Evolutionary conservation across 2,797 vertebrate species (phyloP).

Genomic region (Silurus aristotelis): DNA sequence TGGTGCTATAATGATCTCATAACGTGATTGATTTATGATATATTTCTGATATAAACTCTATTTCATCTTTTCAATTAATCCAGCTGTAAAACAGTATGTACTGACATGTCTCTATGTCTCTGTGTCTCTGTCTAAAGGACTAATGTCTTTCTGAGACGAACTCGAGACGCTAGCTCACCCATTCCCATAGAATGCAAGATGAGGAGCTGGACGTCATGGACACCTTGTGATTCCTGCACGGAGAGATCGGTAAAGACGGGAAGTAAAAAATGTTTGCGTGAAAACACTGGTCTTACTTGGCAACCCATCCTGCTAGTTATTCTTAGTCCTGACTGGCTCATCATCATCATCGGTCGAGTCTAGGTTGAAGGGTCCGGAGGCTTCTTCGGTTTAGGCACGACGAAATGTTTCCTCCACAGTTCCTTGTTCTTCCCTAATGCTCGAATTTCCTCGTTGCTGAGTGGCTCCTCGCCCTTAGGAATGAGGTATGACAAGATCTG

Average conservation of each 20-base stretch:
- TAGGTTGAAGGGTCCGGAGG: no score
- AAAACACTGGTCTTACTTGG: neutral
- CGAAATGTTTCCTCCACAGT: no score
- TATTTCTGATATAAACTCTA: neutral
- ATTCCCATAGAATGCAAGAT: constrained; percentile 77
- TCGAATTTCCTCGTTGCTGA: no score
- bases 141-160: constrained; percentile 41
- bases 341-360: no score
- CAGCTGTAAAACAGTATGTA: no score
- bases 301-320: neutral
- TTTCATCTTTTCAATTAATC: neutral
- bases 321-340: neutral
- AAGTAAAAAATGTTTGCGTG: no score
- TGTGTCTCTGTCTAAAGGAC: constrained; percentile 36
- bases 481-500: no score
- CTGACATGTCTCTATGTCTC: neutral
- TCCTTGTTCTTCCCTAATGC: no score
- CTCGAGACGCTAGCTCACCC: constrained; percentile 58
- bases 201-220: constrained; percentile 86
- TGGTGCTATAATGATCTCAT: neutral
- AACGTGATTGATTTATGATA: neutral
- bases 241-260: constrained; percentile 75
- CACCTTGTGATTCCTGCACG: constrained; percentile 83
- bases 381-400: no score
- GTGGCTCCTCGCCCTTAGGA: no score